A percentile compares a stretch with the other conserved stretches of the same genome.
Conservation (phyloP, 2,888 invertebrate genomes). For the Tenthredo mesomela region DNA sequence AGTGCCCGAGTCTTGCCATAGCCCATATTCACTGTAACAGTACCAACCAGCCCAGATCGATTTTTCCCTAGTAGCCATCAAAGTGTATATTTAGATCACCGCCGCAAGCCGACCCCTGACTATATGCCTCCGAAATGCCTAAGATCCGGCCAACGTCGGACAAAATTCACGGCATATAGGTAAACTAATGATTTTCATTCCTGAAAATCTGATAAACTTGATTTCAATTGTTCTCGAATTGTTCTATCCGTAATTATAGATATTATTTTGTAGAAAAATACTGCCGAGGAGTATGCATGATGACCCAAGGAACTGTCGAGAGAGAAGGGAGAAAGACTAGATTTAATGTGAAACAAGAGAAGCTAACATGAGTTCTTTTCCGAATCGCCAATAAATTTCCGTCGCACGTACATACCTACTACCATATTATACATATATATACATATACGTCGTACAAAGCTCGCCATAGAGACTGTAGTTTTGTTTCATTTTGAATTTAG, state of each 20-base stretch:
- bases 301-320: no score
- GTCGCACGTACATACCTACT: background rate
- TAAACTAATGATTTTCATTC: background rate
- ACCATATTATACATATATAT: no score
- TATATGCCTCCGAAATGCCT: background rate
- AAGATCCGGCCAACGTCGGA: background rate
- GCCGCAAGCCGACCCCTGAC: background rate
- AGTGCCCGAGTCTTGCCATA: conserved; percentile 35
- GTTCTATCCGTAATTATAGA: no score
- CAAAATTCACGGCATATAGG: background rate
- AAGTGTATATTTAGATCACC: conserved; percentile 7
- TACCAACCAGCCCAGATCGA: conserved; percentile 16
- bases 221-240: background rate
- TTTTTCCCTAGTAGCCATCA: conserved; percentile 14
- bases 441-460: background rate
- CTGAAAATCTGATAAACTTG: background rate
- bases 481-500: background rate
- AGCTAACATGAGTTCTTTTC: no score
- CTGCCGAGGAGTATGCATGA: no score
- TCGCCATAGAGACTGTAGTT: background rate
- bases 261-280: no score
- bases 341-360: no score
- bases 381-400: background rate
- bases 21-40: background rate
- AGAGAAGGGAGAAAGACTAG: no score